Percentiles rank a stretch among this genome's conserved stretches.
phyloP scores from a whole-genome alignment of 2,797 vertebrate species.

The Hydrophis major region DNA sequence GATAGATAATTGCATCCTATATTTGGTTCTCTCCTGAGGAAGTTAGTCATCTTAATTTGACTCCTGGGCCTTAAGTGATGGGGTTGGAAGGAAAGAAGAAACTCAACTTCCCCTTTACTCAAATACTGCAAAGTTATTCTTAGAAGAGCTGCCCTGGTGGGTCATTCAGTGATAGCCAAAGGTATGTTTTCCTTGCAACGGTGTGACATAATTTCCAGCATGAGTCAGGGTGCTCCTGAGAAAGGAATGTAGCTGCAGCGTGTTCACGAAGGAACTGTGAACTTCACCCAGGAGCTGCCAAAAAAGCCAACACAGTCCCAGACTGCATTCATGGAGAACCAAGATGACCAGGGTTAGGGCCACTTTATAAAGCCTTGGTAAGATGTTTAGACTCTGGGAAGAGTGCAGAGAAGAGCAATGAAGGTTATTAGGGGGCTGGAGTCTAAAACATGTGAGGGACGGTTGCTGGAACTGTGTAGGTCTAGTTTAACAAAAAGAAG shows the following conservation, averaged over 20 bases:
- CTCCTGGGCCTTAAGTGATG: background rate
- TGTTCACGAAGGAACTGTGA: constrained; percentile 13
- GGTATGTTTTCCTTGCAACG: background rate
- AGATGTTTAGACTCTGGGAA: background rate
- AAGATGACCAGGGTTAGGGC: no score
- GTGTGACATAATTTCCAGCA: background rate
- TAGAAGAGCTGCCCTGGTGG: rapidly evolving
- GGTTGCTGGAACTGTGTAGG: background rate
- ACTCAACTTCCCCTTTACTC: background rate
- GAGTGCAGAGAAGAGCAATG: background rate
- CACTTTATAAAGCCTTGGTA: no score
- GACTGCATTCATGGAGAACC: background rate
- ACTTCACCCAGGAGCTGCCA: no score
- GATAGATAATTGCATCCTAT: background rate
- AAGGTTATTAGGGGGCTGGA: background rate
- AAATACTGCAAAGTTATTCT: background rate
- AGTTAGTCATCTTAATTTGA: background rate
- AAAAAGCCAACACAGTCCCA: no score
- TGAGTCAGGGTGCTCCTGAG: background rate
- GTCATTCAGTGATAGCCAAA: constrained; percentile 4
- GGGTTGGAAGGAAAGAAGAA: background rate
- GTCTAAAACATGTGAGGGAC: background rate
- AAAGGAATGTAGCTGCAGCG: constrained; percentile 16
- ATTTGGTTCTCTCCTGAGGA: background rate
- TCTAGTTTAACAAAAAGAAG: background rate